Percentiles rank a stretch among this genome's conserved stretches.
These are phyloP conservation scores for Onthophagus taurus DNA, from an alignment of 1,140 invertebrate genomes.

Conservation along the genomic window DNA sequence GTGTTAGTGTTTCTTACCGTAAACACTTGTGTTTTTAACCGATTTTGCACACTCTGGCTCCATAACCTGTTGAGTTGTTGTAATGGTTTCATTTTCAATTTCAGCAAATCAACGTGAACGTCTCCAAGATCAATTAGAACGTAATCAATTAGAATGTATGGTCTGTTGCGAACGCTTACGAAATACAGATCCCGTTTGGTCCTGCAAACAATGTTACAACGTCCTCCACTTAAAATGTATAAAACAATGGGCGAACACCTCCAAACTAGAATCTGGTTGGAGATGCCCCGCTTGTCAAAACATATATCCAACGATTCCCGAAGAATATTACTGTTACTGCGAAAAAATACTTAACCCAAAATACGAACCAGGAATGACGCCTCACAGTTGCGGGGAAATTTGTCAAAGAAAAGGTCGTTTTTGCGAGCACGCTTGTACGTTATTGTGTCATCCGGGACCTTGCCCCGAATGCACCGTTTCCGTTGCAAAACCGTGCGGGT, in stretches of 20 bases:
- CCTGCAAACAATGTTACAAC: constrained; percentile 82
- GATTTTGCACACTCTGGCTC: constrained; percentile 39
- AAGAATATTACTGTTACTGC: constrained; percentile 75
- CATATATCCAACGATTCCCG: constrained; percentile 54
- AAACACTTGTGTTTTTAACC: background rate
- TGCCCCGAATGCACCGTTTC: constrained; percentile 66
- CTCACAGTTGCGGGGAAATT: constrained; percentile 83
- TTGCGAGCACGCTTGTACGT: constrained; percentile 76
- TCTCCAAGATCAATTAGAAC: constrained; percentile 69
- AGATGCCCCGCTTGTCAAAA: constrained; percentile 88
- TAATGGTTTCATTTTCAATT: too few species aligned
- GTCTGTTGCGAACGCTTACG: constrained; percentile 84
- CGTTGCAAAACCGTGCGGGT: constrained; percentile 58
- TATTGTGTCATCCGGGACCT: constrained; percentile 86
- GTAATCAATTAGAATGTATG: constrained; percentile 75
- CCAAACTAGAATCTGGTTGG: constrained; percentile 71
- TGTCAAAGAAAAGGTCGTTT: constrained; percentile 56
- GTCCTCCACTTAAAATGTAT: constrained; percentile 85
- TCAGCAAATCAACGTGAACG: constrained; percentile 76
- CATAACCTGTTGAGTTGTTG: too few species aligned
- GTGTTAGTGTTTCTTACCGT: background rate
- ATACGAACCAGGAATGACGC: constrained; percentile 63
- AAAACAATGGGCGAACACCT: constrained; percentile 81
- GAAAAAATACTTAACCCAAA: constrained; percentile 63
- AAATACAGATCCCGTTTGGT: constrained; percentile 75